Conservation (phyloP, 2,797 vertebrate species). For the Phylloscopus collybita region DNA sequence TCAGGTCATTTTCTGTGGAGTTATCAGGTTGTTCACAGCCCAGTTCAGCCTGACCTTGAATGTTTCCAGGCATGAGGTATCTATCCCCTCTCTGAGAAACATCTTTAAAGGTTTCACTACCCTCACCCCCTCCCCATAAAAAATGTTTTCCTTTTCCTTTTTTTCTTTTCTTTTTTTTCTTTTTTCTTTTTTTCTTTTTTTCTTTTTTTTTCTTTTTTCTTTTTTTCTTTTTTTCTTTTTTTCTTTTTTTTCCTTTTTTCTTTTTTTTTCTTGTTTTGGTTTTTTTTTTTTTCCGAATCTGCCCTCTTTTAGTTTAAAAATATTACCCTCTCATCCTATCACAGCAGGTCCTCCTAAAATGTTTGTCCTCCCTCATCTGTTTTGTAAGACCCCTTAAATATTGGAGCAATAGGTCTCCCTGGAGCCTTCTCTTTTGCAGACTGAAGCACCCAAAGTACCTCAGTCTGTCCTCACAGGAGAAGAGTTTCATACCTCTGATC, state of each 20-base stretch:
- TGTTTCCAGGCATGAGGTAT: neutral
- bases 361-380: neutral
- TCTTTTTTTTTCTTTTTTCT: too few relatives aligned
- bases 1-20: neutral
- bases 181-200: too few relatives aligned
- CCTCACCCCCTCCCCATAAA: fast-evolving
- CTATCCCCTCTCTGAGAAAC: neutral
- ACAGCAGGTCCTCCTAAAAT: neutral
- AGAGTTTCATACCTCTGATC: neutral
- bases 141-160: too few relatives aligned
- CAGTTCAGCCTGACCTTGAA: neutral
- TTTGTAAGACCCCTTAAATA: neutral
- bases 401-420: fast-evolving
- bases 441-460: neutral
- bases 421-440: neutral
- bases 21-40: neutral
- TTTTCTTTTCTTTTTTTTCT: too few relatives aligned
- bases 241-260: too few relatives aligned
- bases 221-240: too few relatives aligned
- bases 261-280: too few relatives aligned
- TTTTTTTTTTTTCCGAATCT: neutral
- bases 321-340: neutral
- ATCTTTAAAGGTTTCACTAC: neutral
- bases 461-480: neutral
- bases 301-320: neutral